Percentiles rank a stretch among this genome's conserved stretches.
Conservation (phyloP, 2,888 invertebrate species). For the Melolontha melolontha region DNA sequence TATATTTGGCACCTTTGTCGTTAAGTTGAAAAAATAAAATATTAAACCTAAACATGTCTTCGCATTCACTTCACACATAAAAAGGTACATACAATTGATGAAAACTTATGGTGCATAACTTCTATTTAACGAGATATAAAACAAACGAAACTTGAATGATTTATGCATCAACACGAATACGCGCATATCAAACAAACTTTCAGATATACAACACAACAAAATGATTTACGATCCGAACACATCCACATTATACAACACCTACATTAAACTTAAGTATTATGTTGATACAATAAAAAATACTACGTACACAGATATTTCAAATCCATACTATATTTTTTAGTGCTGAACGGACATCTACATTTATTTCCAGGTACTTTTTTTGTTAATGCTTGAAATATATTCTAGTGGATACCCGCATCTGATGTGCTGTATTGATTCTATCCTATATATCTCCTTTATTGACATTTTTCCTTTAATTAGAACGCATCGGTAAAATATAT, state of each 20-base stretch:
- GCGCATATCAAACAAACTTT: slow-evolving; percentile 1
- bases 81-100: neutral
- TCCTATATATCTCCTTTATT: neutral
- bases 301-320: no score
- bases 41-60: no score
- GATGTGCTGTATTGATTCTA: slow-evolving; percentile 9
- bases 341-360: no score
- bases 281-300: no score
- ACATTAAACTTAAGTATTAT: no score
- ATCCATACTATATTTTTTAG: no score
- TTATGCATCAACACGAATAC: slow-evolving; percentile 13
- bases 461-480: slow-evolving; percentile 24
- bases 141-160: slow-evolving; percentile 19
- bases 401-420: no score
- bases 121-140: slow-evolving; percentile 12
- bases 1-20: no score
- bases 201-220: neutral
- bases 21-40: no score
- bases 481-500: slow-evolving; percentile 23
- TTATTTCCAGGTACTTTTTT: no score
- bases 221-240: slow-evolving; percentile 11
- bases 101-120: neutral
- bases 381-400: no score
- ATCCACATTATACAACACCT: neutral
- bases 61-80: no score